A percentile compares a stretch with the other conserved stretches of the same genome.
Conservation (phyloP, 2,113 vertebrate genomes). For the Patagioenas fasciata region DNA sequence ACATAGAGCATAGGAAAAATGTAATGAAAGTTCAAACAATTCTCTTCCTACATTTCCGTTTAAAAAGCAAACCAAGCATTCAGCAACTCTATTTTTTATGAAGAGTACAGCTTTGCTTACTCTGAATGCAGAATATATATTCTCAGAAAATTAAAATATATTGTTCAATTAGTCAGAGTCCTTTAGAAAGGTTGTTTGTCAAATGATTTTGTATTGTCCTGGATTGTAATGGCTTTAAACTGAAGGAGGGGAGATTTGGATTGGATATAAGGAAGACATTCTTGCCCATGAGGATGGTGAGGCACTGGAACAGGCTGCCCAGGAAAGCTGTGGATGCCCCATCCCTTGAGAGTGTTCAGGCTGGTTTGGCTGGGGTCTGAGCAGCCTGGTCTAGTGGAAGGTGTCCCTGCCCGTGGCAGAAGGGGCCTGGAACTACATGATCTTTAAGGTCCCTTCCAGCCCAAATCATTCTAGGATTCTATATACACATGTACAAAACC, state of each 20-base stretch:
- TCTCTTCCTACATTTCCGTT: background rate
- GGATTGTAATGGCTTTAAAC: background rate
- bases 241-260: too few species aligned
- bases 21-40: background rate
- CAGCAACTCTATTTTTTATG: background rate
- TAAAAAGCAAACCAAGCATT: background rate
- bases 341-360: too few species aligned
- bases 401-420: too few species aligned
- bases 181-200: background rate
- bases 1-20: background rate
- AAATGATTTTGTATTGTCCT: background rate
- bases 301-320: too few species aligned
- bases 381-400: too few species aligned
- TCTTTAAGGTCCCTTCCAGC: background rate
- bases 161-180: background rate
- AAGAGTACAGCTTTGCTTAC: background rate
- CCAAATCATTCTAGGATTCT: too few species aligned
- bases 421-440: too few species aligned
- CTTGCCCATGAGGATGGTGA: too few species aligned
- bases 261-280: too few species aligned
- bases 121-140: background rate
- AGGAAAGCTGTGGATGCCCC: too few species aligned
- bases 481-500: background rate
- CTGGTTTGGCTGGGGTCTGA: too few species aligned
- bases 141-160: background rate